Evolutionary conservation across 1,140 invertebrate species (phyloP), one percentile per base, ranked within the genome.

Genomic region (Drosophila insularis): DNA sequence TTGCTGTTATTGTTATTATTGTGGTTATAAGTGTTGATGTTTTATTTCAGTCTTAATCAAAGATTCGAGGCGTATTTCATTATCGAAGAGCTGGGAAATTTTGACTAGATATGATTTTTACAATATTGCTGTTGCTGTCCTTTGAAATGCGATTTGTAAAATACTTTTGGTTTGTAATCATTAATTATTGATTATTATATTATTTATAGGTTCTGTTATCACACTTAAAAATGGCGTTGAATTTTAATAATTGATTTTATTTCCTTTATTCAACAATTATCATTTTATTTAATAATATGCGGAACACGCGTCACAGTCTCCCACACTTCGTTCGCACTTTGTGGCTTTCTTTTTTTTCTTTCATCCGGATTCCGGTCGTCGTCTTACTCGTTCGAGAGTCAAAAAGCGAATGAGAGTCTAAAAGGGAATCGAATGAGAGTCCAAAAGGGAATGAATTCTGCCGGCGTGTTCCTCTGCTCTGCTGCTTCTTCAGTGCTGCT

Each of bases 341-440:
- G 10, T 61, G 17, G 14, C 1, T 35, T 17, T 53, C 23, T 79
- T 65, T 68, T 68, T 56, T 46, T 54, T 69, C 74, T 74, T 76
- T 82, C 84, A 80, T 84, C 78, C 86, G 85, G 86, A 89, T 80
- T 81, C 89, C 81, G n/a, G n/a, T n/a, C n/a, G 89, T 91, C 89
- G 89, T 91, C n/a, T n/a, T 91, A 84, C 80, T 80, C 81, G 89
- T 82, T 86, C 81, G 80, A 90, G 85, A 89, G 90, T 85, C 90
- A 74, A 89, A 86, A 85, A 85, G 90, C 86, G 90, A 91, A 91
- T 27, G 27, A 90, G 85, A 89, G 90, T 81, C 90, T 72, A 85
- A 86, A 85, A 85, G 90, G 82, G 90, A 91, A 91, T 90, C 86
- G 90, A 91, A 91, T 27, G 27, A 90, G 85, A 89, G 90, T 81